Evolutionary conservation across 2,113 vertebrate species (phyloP), one percentile per base, ranked within the genome.

Genomic region (Montifringilla adamsi): DNA sequence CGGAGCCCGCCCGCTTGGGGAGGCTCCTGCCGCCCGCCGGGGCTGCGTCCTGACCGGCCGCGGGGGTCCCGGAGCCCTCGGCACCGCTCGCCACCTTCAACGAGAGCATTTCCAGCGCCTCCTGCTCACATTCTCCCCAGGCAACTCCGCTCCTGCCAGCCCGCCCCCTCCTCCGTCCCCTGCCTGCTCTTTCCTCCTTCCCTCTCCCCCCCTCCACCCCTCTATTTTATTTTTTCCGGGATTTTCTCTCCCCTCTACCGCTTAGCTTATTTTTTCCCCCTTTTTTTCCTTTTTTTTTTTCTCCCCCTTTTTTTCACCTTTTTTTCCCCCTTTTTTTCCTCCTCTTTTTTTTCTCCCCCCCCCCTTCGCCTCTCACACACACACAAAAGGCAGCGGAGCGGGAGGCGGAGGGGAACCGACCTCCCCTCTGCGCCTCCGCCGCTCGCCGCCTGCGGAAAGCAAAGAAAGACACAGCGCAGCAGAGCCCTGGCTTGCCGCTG

Each of bases 81-180:
- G 97, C 96, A 94, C 82, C 96, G 95, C 97, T 96, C 96, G 96
- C 98, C 97, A 97, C 98, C 97, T 97, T 98, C 95, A 97, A 97
- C 96, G 96, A 97, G 97, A 97, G 98, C 98, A 97, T 98, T 97
- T 97, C 98, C 97, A 96, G 98, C 98, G 98, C 97, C 97, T 94
- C 96, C 84, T 96, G 97, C 96, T 98, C 97, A 95, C 96, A 97
- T 97, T 98, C 97, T 97, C 97, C 96, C 96, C 95, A 63, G 96
- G 97, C 94, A 96, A 97, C 97, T 97, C 97, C 64, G 91, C 95
- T 96, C 96, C 97, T 97, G 89, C 94, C 94, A 94, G 97, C 93
- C 96, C 97, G 95, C 96, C 96, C 95, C 92, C 96, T 97, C 93
- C 79, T 47, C 93, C 94, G 90, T 82, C 94, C 85, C 93, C 85